Evolutionary conservation across 2,888 invertebrate species (phyloP), one percentile per base, ranked within the genome.

Genomic region (Anarsia innoxiella): DNA sequence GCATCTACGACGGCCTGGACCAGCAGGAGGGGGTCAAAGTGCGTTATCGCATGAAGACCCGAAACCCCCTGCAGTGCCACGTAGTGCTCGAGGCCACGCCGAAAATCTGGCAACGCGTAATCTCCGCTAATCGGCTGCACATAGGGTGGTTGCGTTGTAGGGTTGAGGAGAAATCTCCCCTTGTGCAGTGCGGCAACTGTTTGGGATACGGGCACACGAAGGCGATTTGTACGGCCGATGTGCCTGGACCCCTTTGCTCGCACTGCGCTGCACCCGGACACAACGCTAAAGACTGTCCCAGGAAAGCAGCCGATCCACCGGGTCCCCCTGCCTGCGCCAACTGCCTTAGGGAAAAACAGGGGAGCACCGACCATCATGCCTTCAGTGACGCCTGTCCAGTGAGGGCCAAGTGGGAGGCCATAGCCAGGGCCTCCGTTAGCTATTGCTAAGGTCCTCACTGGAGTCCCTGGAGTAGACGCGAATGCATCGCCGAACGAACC

Each of bases 201-300:
- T 8, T 19, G 19, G 19, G 19, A 3, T 19, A 5, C 8, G 19
- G 19, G 8, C 19, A 19, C 19, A 19, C 8, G 19, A 19, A 5
- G 13, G 6, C 8, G 2, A 12, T 8, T 3, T 40, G 40, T n/a
- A n/a, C n/a, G n/a, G n/a, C n/a, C 15, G 6, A 10, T 3, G 23
- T 27, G 1, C 9, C 12, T 4, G n/a, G 13, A 19, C 16, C 23
- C 3, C 2, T 12, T n/a, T 40, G 40, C 11, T 9, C 29, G n/a
- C 25, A 40, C 36, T 40, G 36, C 29, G 40, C 23, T 9, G 40
- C 14, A 11, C n/a, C n/a, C n/a, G 14, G 3, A 2, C 35, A 35
- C 27, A 3, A 10, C 10, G 19, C 19, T 19, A 19, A 19, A 19
- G 19, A 19, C 19, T 19, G 19, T 19, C 3, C 19, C 19, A 19